Evolutionary conservation across 1,140 invertebrate species (phyloP), one percentile per base, ranked within the genome.

Genomic region (Drosophila rufa): DNA sequence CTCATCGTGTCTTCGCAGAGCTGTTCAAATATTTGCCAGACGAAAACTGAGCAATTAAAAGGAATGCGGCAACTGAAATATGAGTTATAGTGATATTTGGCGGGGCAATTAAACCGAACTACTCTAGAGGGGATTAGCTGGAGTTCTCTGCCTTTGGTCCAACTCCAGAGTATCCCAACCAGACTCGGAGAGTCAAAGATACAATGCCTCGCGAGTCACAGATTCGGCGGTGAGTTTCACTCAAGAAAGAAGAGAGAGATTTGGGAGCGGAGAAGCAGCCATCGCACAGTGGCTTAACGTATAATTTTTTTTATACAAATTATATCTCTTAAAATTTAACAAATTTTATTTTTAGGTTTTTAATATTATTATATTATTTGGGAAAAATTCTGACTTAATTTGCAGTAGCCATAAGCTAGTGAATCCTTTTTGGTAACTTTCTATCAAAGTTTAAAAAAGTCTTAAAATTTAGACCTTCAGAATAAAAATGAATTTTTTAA

Each of bases 191-290:
- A 71, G 17, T 36, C 19, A 57, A 42, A 40, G 50, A 62, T 40
- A 60, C 64, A 58, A 59, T 15, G 25, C 40, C 19, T 15, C 3
- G 19, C 42, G 19, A 79, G 56, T 71, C 45, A 57, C 66, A 83
- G 58, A 84, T 82, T 84, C 27, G 43, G 57, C 57, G 27, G 30
- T 40, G 80, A 84, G 81, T 84, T 84, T 80, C 77, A 84, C 82
- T 84, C 82, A 75, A 65, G 38, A 55, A 38, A 55, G 30, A 38
- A 55, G 53, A 55, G 53, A 55, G 51, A 33, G 33, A 8, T 38
- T 53, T 19, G 51, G 65, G 80, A 83, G 65, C 62, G 80, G 6
- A 51, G 38, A 47, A 51, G 50, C 50, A 61, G 46, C 59, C 53
- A 22, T 55, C 53, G 53, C 19, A 38, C 19, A 40, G 17, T 55